Evolutionary conservation across 2,888 invertebrate genomes (phyloP), one percentile per base, ranked within the genome.

Genomic region (Apocheima hispidaria): DNA sequence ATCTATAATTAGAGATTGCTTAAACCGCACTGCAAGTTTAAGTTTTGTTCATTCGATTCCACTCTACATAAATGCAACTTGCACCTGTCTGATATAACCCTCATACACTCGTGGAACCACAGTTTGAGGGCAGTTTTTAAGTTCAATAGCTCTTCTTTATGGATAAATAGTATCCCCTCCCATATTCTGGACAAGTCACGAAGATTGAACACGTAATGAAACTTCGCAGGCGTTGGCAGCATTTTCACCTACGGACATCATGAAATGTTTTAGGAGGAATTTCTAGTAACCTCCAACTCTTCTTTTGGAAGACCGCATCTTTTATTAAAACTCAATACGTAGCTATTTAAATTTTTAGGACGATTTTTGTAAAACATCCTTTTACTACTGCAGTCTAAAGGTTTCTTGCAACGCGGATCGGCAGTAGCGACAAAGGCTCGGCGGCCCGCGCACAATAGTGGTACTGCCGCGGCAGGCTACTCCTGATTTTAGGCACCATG

Each of bases 171-270:
- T 73, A 98, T 96, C 2, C 98, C 98, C 88, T 98, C 97, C 98
- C 98, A 98, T 73, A 98, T 97, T 56, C 98, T 94, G 0, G 98
- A 98, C 69, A 98, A 91, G 92, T 98, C 98, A 73, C 98, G 93
- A 69, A 98, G 93, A 89, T 98, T 98, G 82, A 98, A 98, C 10
- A 98, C 95, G 79, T 98, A 98, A 83, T 98, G 98, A 81, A 98
- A 98, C 83, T 98, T 98, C 0, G 98, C 97, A 14, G 98, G 98
- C 0, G 98, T 98, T 1, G 98, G 98, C 61, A 98, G 85, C 97
- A 98, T 96, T 93, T 96, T 97, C 0, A 93, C 87, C 93, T 93
- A 54, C 12, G 5, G 4, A 9, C 26, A 28, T 16, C 2, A 44
- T 5, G 16, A 12, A 20, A 46, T 2, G 4, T 30, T 16, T 16